These are phyloP conservation scores for Drosophila azteca DNA, from an alignment of 1,140 invertebrate species.

Conservation along the genomic window DNA sequence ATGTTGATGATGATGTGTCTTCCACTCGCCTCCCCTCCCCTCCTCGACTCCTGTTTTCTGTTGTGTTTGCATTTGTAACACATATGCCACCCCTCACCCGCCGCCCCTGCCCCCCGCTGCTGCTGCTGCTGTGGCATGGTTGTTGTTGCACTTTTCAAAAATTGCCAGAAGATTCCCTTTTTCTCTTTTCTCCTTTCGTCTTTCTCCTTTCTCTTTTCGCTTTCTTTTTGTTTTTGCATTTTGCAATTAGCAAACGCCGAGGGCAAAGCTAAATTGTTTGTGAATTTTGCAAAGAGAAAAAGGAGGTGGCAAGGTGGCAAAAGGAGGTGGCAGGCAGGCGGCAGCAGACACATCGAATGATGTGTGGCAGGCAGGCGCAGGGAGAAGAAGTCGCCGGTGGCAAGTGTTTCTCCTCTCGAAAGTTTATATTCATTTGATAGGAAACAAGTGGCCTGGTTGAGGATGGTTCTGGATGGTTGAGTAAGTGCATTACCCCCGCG, in stretches of 20 bases:
- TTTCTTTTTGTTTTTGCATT: conserved; percentile 5
- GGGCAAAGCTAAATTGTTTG: conserved; percentile 67
- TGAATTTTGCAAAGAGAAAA: conserved; percentile 39
- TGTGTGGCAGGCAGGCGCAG: not conserved
- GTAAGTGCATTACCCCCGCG: conserved; percentile 51
- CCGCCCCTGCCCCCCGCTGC: no score
- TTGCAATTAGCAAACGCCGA: conserved; percentile 70
- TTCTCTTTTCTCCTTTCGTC: not conserved
- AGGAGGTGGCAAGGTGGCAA: no score
- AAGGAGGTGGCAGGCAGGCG: no score
- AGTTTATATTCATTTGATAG: conserved; percentile 80
- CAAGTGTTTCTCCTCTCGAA: conserved; percentile 42
- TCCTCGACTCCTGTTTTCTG: conserved; percentile 1
- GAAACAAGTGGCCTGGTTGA: conserved; percentile 67
- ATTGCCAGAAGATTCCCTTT: conserved; percentile 29
- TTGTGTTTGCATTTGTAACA: conserved; percentile 41
- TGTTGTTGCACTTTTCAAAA: conserved; percentile 43
- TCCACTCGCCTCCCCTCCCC: not conserved
- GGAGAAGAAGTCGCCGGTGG: conserved; percentile 13
- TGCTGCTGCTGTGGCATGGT: not conserved
- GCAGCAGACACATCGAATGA: not conserved
- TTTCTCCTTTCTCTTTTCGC: conserved; percentile 7
- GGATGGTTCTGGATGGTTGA: conserved; percentile 36
- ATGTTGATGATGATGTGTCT: conserved; percentile 53
- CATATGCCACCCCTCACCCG: conserved; percentile 36